Evolutionary conservation across 2,113 vertebrate species (phyloP), one percentile per base, ranked within the genome.

Genomic region (Oriolus oriolus): DNA sequence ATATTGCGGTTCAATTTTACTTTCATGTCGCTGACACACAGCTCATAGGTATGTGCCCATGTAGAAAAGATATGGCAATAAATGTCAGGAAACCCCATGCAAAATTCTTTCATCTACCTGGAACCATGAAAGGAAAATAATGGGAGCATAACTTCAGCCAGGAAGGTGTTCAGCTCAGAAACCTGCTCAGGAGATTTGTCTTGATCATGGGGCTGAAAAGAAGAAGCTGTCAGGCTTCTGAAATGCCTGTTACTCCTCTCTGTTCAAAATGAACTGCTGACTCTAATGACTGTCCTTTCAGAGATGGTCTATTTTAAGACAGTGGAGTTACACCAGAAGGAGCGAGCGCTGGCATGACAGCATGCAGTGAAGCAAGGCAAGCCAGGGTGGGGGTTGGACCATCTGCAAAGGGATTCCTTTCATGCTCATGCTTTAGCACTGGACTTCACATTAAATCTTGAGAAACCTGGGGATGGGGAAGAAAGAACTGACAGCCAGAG

Each of bases 271-370:
- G 73, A 93, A 69, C 81, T 91, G 84, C 78, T 89, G 91, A 53
- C 28, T 93, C 20, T 83, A 88, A 88, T 77, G 82, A 84, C 37
- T 91, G 61, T 17, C n/a, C 75, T 74, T 93, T 87, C 93, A 93
- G 91, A 88, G 33, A 20, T 14, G 13, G 33, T 53, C 70, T 96
- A 44, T 95, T 96, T 95, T 87, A 73, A 79, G 75, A 42, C 50
- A 76, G 35, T 24, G 64, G 54, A 83, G 71, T 82, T 83, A 33
- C 0, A 9, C 42, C 84, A 90, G 89, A 49, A 84, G 84, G 70
- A 87, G 57, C 10, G 39, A 93, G 91, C 89, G 47, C 35, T 44
- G 74, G 64, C 64, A 54, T 59, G 65, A 87, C 75, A 77, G 66
- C 14, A 3, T 17, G 28, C 37, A 65, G 24, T 33, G 76, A 64